These are phyloP conservation scores for Callionymus lyra DNA, from an alignment of 2,113 vertebrate genomes.

Conservation along the genomic window DNA sequence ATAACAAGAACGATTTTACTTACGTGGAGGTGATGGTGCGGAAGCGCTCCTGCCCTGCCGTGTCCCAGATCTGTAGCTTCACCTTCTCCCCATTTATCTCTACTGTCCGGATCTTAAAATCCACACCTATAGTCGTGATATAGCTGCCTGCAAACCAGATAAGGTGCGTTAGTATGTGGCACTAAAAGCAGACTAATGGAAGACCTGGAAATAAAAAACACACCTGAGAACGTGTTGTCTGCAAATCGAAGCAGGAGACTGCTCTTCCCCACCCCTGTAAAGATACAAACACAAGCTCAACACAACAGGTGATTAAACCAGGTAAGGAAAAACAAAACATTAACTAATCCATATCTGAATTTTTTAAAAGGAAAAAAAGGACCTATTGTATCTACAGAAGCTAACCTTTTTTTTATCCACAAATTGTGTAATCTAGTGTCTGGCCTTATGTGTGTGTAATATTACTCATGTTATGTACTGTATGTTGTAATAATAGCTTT, in stretches of 20 bases:
- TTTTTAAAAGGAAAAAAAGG: no score
- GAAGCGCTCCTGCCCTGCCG: conserved; percentile 94
- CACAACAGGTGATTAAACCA: background rate
- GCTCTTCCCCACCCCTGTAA: conserved; percentile 94
- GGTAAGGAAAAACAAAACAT: no score
- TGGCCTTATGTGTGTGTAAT: no score
- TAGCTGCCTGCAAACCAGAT: conserved; percentile 80
- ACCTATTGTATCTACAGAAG: no score
- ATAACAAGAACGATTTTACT: conserved; percentile 44
- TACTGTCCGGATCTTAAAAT: conserved; percentile 98
- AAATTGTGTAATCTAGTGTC: no score
- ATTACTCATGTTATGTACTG: no score
- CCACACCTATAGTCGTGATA: conserved; percentile 96
- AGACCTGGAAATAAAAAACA: conserved; percentile 16
- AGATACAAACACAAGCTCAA: conserved; percentile 30
- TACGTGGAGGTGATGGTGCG: conserved; percentile 98
- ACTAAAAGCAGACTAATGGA: background rate
- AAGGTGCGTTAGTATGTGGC: background rate
- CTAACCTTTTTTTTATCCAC: no score
- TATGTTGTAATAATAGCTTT: no score
- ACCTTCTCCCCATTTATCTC: conserved; percentile 98
- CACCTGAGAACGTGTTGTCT: conserved; percentile 98
- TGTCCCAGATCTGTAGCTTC: conserved; percentile 99
- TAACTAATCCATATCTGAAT: no score
- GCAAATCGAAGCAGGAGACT: conserved; percentile 94